Conservation (phyloP, 2,797 vertebrate species). For the Hoplostethus mediterraneus region DNA sequence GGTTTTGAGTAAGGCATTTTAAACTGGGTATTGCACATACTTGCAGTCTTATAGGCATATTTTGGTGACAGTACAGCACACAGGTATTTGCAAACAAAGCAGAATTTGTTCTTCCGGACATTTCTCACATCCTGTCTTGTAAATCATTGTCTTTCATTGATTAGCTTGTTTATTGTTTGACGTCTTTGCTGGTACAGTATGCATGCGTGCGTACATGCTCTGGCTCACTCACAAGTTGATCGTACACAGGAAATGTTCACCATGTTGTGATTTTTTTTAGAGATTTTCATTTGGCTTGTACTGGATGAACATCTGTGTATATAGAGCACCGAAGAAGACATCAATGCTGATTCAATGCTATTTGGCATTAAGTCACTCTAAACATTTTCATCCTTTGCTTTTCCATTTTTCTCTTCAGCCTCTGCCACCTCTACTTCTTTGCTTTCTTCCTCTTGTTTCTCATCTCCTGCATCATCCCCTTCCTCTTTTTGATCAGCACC, state of each 20-base stretch:
- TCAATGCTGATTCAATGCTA: conserved; percentile 18
- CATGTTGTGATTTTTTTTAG: conserved; percentile 19
- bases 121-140: conserved; percentile 20
- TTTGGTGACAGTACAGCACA: conserved; percentile 57
- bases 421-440: conserved; percentile 46
- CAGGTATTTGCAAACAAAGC: conserved; percentile 51
- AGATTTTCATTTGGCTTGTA: conserved; percentile 43
- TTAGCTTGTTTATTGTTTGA: conserved; percentile 9
- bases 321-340: conserved; percentile 37
- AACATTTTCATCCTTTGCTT: conserved; percentile 55
- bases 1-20: conserved; percentile 65
- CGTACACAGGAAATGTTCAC: conserved; percentile 27
- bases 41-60: conserved; percentile 57
- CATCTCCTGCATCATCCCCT: conserved; percentile 35
- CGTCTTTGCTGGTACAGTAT: conserved; percentile 35
- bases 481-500: conserved; percentile 45
- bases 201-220: conserved; percentile 59
- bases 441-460: conserved; percentile 42
- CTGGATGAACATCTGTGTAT: conserved; percentile 26
- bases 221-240: conserved; percentile 28
- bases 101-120: conserved; percentile 27
- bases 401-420: conserved; percentile 48
- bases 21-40: conserved; percentile 49
- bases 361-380: conserved; percentile 48
- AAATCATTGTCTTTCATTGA: not conserved